Percentiles rank a stretch among this genome's conserved stretches.
Conservation (phyloP, 2,888 invertebrate species). For the Aporophyla nigra region DNA sequence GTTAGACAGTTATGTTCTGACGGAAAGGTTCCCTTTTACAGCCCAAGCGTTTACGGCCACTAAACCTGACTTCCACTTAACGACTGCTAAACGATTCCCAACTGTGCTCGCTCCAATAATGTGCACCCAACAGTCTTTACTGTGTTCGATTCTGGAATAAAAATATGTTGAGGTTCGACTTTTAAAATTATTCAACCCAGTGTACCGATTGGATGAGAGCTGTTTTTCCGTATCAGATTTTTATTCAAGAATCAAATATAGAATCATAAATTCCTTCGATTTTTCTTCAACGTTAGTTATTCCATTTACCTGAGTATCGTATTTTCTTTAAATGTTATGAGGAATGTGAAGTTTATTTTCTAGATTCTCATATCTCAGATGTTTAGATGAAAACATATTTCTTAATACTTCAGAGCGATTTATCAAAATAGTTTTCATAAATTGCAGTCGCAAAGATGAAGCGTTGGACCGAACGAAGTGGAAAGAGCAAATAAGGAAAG, state of each 20-base stretch:
- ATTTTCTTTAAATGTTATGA: constrained; percentile 10
- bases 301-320: constrained; percentile 32
- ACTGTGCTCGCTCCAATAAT: constrained; percentile 72
- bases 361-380: constrained; percentile 1
- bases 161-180: constrained; percentile 48
- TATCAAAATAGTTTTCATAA: constrained; percentile 47
- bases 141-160: constrained; percentile 55
- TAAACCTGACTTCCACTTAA: constrained; percentile 82
- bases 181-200: constrained; percentile 42
- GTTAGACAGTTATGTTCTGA: constrained; percentile 80
- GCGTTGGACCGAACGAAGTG: constrained; percentile 45
- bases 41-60: constrained; percentile 81
- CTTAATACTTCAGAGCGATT: constrained; percentile 10
- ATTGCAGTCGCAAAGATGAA: constrained; percentile 54
- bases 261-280: constrained; percentile 16
- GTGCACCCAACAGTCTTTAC: constrained; percentile 69
- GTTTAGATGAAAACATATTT: constrained; percentile 3
- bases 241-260: constrained; percentile 36
- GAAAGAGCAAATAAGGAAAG: constrained; percentile 62
- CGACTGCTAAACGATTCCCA: constrained; percentile 78
- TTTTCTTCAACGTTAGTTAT: constrained; percentile 17
- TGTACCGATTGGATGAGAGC: constrained; percentile 20
- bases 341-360: constrained; percentile 19
- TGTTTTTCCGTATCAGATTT: constrained; percentile 28
- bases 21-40: constrained; percentile 77